Conservation (phyloP, 2,113 vertebrate genomes). For the Micronisus gabar region DNA sequence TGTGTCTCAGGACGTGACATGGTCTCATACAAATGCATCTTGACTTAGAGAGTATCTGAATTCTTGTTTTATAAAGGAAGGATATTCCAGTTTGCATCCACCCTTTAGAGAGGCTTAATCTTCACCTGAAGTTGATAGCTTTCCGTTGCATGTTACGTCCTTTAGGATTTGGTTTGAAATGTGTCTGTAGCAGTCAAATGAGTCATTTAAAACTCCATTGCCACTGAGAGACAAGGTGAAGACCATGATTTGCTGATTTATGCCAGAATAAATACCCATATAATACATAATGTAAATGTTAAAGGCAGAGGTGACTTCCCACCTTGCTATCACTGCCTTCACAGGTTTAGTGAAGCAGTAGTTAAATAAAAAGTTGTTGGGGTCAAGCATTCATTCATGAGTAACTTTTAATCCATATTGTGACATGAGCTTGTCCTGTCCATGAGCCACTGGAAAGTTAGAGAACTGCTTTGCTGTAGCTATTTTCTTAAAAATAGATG, state of each 20-base stretch:
- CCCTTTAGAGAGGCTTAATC: neutral
- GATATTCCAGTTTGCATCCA: neutral
- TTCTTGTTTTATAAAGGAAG: neutral
- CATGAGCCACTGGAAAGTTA: neutral
- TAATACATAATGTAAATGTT: neutral
- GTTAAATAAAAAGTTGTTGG: neutral
- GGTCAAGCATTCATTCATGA: neutral
- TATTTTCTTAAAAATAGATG: neutral
- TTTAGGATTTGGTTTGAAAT: neutral
- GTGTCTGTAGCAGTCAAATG: neutral
- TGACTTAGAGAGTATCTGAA: no score
- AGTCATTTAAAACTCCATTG: neutral
- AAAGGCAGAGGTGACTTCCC: neutral
- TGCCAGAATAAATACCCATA: neutral
- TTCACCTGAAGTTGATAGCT: neutral
- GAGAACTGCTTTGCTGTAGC: neutral
- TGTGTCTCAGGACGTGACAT: neutral
- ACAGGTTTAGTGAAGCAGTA: neutral
- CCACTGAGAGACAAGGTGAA: neutral
- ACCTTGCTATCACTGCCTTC: neutral
- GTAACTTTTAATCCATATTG: neutral
- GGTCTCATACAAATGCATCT: neutral
- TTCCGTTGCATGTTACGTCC: neutral
- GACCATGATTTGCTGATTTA: neutral
- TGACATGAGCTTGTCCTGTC: neutral